These are phyloP conservation scores for Athene cunicularia DNA, from an alignment of 2,113 vertebrate species.

Conservation along the genomic window DNA sequence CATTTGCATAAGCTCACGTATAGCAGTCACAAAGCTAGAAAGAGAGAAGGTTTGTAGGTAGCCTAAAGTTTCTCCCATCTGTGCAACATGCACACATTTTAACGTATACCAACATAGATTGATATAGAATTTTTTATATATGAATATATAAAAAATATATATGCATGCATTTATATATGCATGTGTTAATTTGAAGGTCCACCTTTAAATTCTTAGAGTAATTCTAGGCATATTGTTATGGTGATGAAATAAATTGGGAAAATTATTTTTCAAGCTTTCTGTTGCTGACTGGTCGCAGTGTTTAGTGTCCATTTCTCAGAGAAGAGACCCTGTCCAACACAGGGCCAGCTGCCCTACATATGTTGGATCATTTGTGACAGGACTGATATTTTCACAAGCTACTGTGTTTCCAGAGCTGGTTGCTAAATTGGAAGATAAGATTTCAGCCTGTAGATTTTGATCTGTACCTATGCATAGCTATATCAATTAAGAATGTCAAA, in stretches of 20 bases:
- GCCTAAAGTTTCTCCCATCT: background rate
- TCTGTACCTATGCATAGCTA: background rate
- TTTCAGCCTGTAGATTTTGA: background rate
- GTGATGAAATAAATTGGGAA: background rate
- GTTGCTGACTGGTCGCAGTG: background rate
- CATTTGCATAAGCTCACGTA: background rate
- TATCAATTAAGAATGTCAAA: background rate
- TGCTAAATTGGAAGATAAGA: background rate
- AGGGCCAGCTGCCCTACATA: background rate
- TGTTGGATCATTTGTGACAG: accelerated
- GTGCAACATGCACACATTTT: background rate
- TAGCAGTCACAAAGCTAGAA: background rate
- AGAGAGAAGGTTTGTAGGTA: background rate
- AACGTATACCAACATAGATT: background rate
- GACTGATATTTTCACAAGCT: background rate
- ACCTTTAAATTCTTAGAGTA: background rate
- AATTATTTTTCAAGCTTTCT: background rate
- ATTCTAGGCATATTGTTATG: background rate
- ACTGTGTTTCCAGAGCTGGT: background rate
- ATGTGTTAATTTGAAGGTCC: background rate
- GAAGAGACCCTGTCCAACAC: background rate
- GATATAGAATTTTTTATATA: background rate
- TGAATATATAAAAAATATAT: background rate
- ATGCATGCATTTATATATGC: background rate
- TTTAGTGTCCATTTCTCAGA: background rate